phyloP scores from a whole-genome alignment of 2,113 vertebrate species.

The Murina feae region DNA sequence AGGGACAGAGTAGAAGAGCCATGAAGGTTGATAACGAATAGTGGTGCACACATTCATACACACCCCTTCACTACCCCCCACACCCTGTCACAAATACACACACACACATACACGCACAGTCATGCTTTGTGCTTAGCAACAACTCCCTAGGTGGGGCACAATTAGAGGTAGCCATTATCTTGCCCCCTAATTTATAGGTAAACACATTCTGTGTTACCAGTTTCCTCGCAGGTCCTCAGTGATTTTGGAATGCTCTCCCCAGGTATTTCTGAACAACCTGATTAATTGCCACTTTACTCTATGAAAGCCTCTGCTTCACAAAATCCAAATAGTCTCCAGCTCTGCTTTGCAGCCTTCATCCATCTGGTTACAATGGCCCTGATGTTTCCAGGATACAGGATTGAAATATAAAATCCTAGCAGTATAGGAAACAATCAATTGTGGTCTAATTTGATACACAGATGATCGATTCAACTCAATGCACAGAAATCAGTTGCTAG shows the following conservation, averaged over 20 bases:
- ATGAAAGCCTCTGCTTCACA: background rate
- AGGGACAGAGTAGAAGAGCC: background rate
- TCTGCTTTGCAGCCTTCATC: background rate
- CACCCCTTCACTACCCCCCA: no score
- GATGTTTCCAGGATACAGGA: background rate
- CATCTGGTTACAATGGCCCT: background rate
- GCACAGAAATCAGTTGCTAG: background rate
- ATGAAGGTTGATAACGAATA: background rate
- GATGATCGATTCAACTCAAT: background rate
- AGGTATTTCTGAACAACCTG: background rate
- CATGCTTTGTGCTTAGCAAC: background rate
- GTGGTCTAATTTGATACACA: background rate
- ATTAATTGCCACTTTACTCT: background rate
- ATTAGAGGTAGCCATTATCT: background rate
- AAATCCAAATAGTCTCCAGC: background rate
- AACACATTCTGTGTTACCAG: background rate
- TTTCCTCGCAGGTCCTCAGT: background rate
- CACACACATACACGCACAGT: background rate
- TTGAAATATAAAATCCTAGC: background rate
- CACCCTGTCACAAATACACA: background rate
- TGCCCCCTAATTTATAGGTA: background rate
- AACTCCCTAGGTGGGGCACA: background rate
- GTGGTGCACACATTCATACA: accelerated
- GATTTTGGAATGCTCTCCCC: background rate
- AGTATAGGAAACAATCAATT: background rate